These are phyloP conservation scores for Zaprionus lachaisei DNA, from an alignment of 1,140 invertebrate species.

Conservation along the genomic window DNA sequence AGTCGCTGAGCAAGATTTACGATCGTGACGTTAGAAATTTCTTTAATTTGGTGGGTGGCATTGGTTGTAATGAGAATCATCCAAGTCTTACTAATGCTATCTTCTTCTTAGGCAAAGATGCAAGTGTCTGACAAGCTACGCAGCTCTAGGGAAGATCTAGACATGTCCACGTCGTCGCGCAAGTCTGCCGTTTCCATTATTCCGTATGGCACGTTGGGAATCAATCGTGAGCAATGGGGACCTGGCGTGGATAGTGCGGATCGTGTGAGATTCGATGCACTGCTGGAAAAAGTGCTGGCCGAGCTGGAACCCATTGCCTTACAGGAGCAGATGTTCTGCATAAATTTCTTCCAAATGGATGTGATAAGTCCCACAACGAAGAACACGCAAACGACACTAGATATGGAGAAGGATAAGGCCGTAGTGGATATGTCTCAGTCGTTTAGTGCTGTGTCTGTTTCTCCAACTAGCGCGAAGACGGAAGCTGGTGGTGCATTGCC, in stretches of 20 bases:
- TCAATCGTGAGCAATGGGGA: slow-evolving; percentile 81
- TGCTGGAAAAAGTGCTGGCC: slow-evolving; percentile 88
- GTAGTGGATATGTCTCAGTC: slow-evolving; percentile 68
- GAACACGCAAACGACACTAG: slow-evolving; percentile 86
- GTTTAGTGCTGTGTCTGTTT: slow-evolving; percentile 38
- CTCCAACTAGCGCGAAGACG: slow-evolving; percentile 40
- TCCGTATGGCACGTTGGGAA: slow-evolving; percentile 81
- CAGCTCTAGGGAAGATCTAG: slow-evolving; percentile 78
- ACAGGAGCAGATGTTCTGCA: slow-evolving; percentile 98
- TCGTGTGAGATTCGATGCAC: slow-evolving; percentile 83
- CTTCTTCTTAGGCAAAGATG: slow-evolving; percentile 85
- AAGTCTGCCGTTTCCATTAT: slow-evolving; percentile 71
- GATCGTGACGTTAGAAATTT: slow-evolving; percentile 92
- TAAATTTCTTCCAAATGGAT: slow-evolving; percentile 96
- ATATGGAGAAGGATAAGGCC: slow-evolving; percentile 74
- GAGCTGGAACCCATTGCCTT: slow-evolving; percentile 96
- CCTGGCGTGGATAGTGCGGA: slow-evolving; percentile 75
- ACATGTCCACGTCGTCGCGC: slow-evolving; percentile 71
- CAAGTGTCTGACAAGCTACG: slow-evolving; percentile 80
- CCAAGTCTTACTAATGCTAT: neutral
- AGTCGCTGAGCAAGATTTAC: slow-evolving; percentile 92
- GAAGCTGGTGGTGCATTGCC: slow-evolving; percentile 69
- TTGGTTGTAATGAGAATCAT: neutral
- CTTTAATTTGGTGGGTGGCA: slow-evolving; percentile 87
- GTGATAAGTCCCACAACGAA: slow-evolving; percentile 85